Evolutionary conservation across 2,797 vertebrate genomes (phyloP).

Genomic region (Gallirallus australis): DNA sequence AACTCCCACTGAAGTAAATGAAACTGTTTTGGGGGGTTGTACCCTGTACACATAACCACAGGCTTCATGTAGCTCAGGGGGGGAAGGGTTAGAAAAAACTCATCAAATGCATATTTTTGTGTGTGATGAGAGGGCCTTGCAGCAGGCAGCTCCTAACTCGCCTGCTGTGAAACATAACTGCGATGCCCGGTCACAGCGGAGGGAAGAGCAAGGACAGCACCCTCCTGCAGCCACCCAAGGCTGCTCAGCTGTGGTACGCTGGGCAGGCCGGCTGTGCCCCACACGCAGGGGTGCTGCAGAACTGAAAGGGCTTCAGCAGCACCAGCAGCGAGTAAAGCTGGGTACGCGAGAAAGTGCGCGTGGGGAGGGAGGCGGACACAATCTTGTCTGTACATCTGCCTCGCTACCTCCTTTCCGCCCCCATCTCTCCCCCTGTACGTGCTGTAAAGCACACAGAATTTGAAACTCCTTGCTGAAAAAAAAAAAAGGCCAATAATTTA

Average conservation of each 20-base stretch:
- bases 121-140: neutral
- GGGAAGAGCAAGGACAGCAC: neutral
- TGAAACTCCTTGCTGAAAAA: neutral
- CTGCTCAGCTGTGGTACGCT: neutral
- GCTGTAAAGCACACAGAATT: neutral
- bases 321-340: neutral
- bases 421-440: accelerated
- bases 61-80: neutral
- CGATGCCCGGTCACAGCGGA: accelerated
- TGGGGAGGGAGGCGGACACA: accelerated
- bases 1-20: neutral
- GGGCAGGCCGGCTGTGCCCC: neutral
- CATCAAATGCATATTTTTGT: neutral
- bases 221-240: accelerated
- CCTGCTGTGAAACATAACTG: neutral
- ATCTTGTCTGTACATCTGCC: accelerated
- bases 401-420: neutral
- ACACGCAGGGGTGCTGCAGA: accelerated
- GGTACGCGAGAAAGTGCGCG: accelerated
- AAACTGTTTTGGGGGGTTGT: neutral
- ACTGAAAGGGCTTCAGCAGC: neutral
- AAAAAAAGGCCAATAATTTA: neutral
- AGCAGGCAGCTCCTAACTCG: neutral
- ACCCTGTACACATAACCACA: neutral
- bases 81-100: neutral